phyloP scores from a whole-genome alignment of 2,113 vertebrate species.

The Clarias magur region DNA sequence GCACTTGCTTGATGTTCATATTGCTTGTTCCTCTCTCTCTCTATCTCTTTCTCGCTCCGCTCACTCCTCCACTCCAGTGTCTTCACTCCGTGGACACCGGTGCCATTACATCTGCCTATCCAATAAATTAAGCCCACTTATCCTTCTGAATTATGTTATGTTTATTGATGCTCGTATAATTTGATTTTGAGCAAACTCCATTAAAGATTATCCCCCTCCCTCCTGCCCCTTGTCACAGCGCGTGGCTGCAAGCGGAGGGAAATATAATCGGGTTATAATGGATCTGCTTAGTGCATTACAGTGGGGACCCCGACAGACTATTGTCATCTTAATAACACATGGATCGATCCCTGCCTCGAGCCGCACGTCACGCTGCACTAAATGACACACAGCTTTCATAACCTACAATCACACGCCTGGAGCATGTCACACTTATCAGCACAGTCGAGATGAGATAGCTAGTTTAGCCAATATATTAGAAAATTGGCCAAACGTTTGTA shows the following conservation, averaged over 20 bases:
- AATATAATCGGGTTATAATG: conserved; percentile 88
- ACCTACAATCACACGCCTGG: conserved; percentile 66
- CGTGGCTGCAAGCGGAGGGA: conserved; percentile 83
- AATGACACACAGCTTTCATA: conserved; percentile 75
- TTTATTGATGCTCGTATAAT: conserved; percentile 88
- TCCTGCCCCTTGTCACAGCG: conserved; percentile 73
- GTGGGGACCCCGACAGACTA: conserved; percentile 73
- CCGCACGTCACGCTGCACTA: conserved; percentile 68
- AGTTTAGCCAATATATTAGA: not conserved
- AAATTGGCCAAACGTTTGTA: not conserved
- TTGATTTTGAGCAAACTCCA: conserved; percentile 92
- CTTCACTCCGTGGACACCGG: conserved; percentile 74
- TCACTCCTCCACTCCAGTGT: conserved; percentile 47
- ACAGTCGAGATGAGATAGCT: not conserved
- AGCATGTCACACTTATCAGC: conserved; percentile 5
- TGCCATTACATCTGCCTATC: conserved; percentile 75
- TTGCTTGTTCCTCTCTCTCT: not conserved
- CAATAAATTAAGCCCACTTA: conserved; percentile 88
- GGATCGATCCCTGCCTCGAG: conserved; percentile 75
- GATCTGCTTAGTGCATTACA: conserved; percentile 83
- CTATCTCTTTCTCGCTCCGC: not conserved
- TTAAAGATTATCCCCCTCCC: conserved; percentile 79
- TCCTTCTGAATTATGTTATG: conserved; percentile 88
- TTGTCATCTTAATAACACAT: conserved; percentile 84
- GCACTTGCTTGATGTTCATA: not conserved